phyloP scores from a whole-genome alignment of 1,140 invertebrate species.

The Zaprionus gabonicus region DNA sequence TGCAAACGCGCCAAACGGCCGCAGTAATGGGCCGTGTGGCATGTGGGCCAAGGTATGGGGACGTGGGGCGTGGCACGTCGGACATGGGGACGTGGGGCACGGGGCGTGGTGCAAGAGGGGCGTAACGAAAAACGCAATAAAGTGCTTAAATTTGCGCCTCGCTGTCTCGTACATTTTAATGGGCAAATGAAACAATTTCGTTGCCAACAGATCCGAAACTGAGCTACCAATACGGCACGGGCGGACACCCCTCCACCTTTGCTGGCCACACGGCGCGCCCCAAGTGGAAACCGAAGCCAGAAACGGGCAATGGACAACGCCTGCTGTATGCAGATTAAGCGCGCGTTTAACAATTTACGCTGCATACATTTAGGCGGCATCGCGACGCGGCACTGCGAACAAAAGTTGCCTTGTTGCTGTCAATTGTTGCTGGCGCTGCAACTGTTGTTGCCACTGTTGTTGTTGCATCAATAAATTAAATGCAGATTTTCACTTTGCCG shows the following conservation, averaged over 20 bases:
- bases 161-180: conserved; percentile 69
- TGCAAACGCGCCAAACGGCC: conserved; percentile 78
- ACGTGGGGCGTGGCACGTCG: not conserved
- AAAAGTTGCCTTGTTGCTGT: conserved; percentile 48
- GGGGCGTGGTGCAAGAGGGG: not conserved
- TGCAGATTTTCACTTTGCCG: conserved; percentile 77
- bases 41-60: not conserved
- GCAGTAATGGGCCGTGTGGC: conserved; percentile 38
- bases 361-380: conserved; percentile 75
- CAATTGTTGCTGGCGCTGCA: conserved; percentile 22
- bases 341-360: conserved; percentile 80
- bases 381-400: conserved; percentile 21
- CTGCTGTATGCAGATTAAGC: conserved; percentile 74
- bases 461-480: conserved; percentile 81
- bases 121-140: conserved; percentile 63
- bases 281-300: not conserved
- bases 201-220: conserved; percentile 30
- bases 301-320: conserved; percentile 29
- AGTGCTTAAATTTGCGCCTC: conserved; percentile 73
- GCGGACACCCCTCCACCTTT: not conserved
- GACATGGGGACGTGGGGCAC: not conserved
- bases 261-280: not conserved
- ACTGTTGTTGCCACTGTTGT: conserved; percentile 22
- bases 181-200: conserved; percentile 78
- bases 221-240: not conserved